Evolutionary conservation across 2,113 vertebrate genomes (phyloP).

Genomic region (Nothobranchius furzeri): DNA sequence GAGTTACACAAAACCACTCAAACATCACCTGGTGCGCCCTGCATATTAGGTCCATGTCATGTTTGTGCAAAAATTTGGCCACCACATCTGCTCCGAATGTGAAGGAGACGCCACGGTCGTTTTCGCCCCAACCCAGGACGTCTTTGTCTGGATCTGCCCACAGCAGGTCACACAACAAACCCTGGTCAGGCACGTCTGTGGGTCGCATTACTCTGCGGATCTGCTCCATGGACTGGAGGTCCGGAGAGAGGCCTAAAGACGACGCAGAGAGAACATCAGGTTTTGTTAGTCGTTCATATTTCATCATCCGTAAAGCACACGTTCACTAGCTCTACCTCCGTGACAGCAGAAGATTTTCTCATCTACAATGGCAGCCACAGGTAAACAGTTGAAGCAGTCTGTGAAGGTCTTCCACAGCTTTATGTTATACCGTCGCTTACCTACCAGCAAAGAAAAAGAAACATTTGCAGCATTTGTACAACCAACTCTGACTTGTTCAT

Average conservation of each 20-base stretch:
- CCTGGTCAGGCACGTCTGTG: slow-evolving; percentile 90
- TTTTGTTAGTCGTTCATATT: neutral
- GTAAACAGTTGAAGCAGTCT: slow-evolving; percentile 85
- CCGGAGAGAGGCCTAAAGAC: slow-evolving; percentile 78
- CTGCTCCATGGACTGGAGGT: slow-evolving; percentile 86
- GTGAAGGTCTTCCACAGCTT: slow-evolving; percentile 86
- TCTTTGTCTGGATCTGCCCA: slow-evolving; percentile 98
- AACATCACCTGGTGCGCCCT: slow-evolving; percentile 81
- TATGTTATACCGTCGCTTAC: slow-evolving; percentile 84
- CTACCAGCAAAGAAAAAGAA: slow-evolving; percentile 33
- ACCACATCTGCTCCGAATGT: slow-evolving; percentile 83
- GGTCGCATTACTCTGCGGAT: slow-evolving; percentile 95
- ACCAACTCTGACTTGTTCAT: neutral
- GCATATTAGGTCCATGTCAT: slow-evolving; percentile 87
- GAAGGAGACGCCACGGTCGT: slow-evolving; percentile 83
- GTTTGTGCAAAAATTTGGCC: slow-evolving; percentile 85
- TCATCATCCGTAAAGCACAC: neutral
- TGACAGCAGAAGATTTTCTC: slow-evolving; percentile 86
- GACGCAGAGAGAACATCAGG: neutral
- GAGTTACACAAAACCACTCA: no score
- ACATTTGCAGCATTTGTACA: neutral
- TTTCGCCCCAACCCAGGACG: slow-evolving; percentile 83
- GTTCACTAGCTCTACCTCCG: slow-evolving; percentile 66
- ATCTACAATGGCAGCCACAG: slow-evolving; percentile 83
- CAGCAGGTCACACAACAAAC: slow-evolving; percentile 88